Percentiles rank a stretch among this genome's conserved stretches.
These are phyloP conservation scores for Sisor rabdophorus DNA, from an alignment of 2,113 vertebrate genomes.

Conservation along the genomic window DNA sequence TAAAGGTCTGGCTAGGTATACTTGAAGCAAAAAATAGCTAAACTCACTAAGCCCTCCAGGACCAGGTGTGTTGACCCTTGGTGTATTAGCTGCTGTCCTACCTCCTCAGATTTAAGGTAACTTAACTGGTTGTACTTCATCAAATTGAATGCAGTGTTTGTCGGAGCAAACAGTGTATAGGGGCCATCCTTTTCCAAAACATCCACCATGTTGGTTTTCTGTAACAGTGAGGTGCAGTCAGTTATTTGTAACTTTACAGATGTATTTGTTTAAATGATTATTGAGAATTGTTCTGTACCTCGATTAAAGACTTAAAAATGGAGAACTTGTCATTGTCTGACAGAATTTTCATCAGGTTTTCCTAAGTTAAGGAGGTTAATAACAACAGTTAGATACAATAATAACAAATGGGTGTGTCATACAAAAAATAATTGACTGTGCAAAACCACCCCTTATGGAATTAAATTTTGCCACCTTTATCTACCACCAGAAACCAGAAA, in stretches of 20 bases:
- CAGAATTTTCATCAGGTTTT: constrained; percentile 80
- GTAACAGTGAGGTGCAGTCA: constrained; percentile 46
- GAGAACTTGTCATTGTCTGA: constrained; percentile 74
- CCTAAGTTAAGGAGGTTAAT: constrained; percentile 58
- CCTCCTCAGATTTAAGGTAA: constrained; percentile 77
- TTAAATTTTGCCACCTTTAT: background rate
- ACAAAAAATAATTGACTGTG: no score
- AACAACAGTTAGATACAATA: background rate
- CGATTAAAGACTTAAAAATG: constrained; percentile 74
- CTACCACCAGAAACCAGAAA: background rate
- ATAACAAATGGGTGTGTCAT: no score
- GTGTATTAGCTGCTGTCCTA: constrained; percentile 47
- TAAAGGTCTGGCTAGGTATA: no score
- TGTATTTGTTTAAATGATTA: background rate
- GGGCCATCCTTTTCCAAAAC: constrained; percentile 69
- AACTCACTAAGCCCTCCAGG: no score
- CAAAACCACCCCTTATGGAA: background rate
- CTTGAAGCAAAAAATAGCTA: no score
- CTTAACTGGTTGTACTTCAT: constrained; percentile 71
- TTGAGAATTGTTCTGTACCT: constrained; percentile 65
- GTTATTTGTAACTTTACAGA: background rate
- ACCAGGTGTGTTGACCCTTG: no score
- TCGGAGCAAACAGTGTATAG: constrained; percentile 83
- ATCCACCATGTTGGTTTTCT: constrained; percentile 71
- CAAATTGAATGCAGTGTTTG: constrained; percentile 65